Percentiles rank a stretch among this genome's conserved stretches.
These are phyloP conservation scores for Chrysogorgia sp. DNA, from an alignment of 92 coral and sea anemone genomes.

Conservation along the genomic window DNA sequence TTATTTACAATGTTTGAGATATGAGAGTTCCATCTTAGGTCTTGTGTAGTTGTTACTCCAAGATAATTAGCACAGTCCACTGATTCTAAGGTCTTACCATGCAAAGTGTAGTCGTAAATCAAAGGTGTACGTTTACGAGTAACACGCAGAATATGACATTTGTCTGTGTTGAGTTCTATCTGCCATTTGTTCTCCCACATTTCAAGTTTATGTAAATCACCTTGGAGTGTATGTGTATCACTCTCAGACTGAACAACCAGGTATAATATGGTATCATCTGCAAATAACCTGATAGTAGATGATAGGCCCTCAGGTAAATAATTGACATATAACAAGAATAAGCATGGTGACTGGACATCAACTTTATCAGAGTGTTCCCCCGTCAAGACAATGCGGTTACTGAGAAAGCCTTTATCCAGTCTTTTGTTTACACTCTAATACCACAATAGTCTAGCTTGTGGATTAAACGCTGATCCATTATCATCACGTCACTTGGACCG, in stretches of 20 bases:
- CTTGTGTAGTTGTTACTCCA: constrained; percentile 29
- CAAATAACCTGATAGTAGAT: constrained; percentile 23
- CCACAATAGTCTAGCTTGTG: background rate
- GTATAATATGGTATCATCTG: constrained; percentile 33
- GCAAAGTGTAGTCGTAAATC: constrained; percentile 18
- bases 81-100: background rate
- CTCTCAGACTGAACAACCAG: constrained; percentile 19
- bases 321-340: too few species aligned
- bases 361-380: constrained; percentile 5
- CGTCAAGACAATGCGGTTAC: background rate
- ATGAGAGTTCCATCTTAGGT: too few species aligned
- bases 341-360: constrained; percentile 2
- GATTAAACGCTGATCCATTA: constrained; percentile 11
- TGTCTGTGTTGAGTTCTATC: constrained; percentile 15
- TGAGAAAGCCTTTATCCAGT: constrained; percentile 31
- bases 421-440: constrained; percentile 13
- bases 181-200: constrained; percentile 36
- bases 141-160: constrained; percentile 1
- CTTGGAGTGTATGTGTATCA: constrained; percentile 14
- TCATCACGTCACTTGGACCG: constrained; percentile 11
- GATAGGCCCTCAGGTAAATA: constrained; percentile 18
- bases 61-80: constrained; percentile 34
- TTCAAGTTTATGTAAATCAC: constrained; percentile 19
- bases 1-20: constrained; percentile 27
- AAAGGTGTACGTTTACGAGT: constrained; percentile 11